phyloP scores from a whole-genome alignment of 2,797 vertebrate species.

The Otolemur crassicaudatus region DNA sequence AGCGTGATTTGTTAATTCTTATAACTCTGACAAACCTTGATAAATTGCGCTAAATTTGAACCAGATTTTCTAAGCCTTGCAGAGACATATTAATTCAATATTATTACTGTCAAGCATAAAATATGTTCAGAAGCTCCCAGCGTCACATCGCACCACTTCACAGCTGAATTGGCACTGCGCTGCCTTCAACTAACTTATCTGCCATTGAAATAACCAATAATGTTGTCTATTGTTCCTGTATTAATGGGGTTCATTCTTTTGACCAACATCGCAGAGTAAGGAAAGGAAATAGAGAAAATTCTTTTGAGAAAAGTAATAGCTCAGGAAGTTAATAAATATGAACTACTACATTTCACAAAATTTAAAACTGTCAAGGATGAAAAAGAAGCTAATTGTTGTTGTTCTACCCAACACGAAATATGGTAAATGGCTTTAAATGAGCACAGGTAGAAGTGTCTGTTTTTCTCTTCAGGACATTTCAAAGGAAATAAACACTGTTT shows the following conservation, averaged over 20 bases:
- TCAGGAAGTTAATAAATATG: conserved; percentile 53
- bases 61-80: conserved; percentile 83
- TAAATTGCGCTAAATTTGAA: conserved; percentile 86
- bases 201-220: conserved; percentile 76
- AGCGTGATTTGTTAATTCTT: conserved; percentile 85
- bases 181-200: conserved; percentile 78
- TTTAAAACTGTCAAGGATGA: conserved; percentile 54
- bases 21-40: conserved; percentile 80
- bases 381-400: conserved; percentile 40
- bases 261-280: conserved; percentile 15
- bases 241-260: conserved; percentile 69
- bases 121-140: conserved; percentile 81
- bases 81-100: conserved; percentile 85
- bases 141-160: conserved; percentile 81
- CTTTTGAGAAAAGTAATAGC: conserved; percentile 55
- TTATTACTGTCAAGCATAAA: conserved; percentile 87
- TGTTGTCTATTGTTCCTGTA: conserved; percentile 64
- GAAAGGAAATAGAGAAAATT: conserved; percentile 44
- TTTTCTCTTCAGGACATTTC: not conserved
- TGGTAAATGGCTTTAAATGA: conserved; percentile 11
- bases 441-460: not conserved
- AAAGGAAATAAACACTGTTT: conserved; percentile 24
- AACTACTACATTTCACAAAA: conserved; percentile 55
- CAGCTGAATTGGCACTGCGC: conserved; percentile 79
- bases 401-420: conserved; percentile 1